Conservation (phyloP, 2,797 vertebrate genomes). For the Muscicapa striata region DNA sequence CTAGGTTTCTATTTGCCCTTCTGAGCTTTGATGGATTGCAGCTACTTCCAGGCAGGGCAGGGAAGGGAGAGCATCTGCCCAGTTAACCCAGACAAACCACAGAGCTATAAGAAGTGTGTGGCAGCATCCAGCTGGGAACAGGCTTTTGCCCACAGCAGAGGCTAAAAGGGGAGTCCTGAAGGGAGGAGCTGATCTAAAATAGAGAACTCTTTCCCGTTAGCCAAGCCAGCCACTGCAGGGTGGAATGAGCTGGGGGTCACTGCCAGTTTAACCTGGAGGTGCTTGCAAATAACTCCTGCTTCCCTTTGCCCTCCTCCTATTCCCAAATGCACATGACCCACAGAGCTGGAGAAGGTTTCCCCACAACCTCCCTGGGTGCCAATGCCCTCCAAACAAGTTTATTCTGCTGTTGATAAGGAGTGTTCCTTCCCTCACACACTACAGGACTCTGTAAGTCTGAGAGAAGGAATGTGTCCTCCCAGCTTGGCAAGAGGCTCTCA, state of each 20-base stretch:
- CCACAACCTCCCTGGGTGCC: background rate
- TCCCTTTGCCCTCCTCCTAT: background rate
- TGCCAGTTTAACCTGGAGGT: background rate
- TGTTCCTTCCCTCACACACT: background rate
- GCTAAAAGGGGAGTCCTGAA: conserved; percentile 2
- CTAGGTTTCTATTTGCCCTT: background rate
- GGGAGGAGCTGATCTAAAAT: conserved; percentile 40
- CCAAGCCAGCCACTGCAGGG: background rate
- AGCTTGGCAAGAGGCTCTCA: background rate
- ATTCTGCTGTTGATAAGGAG: background rate
- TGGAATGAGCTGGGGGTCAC: background rate
- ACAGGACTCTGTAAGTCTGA: background rate
- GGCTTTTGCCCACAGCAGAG: conserved; percentile 2
- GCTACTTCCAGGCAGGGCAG: background rate
- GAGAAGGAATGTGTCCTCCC: background rate
- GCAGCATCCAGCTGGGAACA: conserved; percentile 14
- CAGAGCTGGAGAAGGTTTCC: background rate
- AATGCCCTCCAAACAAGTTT: background rate
- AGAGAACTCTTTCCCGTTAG: background rate
- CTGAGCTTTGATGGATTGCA: background rate
- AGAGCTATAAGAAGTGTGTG: background rate
- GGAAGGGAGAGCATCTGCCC: background rate
- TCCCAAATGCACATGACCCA: background rate
- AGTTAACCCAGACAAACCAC: background rate
- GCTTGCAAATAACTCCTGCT: background rate